These are phyloP conservation scores for Vireo altiloquus DNA, from an alignment of 2,113 vertebrate genomes.

Conservation along the genomic window DNA sequence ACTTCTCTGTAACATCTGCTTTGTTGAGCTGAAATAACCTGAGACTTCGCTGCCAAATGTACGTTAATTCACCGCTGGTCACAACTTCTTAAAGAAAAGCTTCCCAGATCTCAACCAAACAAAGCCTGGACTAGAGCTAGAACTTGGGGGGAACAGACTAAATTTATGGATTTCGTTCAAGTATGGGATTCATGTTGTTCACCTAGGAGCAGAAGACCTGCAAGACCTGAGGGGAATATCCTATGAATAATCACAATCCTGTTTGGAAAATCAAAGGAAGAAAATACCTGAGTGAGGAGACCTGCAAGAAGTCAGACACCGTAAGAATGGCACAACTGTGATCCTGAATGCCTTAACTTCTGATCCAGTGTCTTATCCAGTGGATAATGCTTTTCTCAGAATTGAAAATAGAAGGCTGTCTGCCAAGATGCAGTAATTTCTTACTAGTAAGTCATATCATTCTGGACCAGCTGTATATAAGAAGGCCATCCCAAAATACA, in stretches of 20 bases:
- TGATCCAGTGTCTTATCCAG: background rate
- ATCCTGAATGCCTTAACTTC: background rate
- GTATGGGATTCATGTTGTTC: background rate
- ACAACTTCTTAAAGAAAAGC: background rate
- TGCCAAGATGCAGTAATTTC: background rate
- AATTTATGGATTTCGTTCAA: background rate
- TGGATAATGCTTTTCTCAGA: background rate
- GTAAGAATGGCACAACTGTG: background rate
- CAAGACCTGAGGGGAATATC: background rate
- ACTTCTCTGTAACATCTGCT: background rate
- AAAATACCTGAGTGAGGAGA: background rate
- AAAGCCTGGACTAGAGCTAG: background rate
- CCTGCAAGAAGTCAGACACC: background rate
- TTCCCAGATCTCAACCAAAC: background rate
- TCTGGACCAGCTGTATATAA: background rate
- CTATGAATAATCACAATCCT: background rate
- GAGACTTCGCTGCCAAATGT: background rate
- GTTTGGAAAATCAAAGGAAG: background rate
- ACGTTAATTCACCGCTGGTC: background rate
- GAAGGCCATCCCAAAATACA: background rate
- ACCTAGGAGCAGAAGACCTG: background rate
- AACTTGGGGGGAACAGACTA: background rate
- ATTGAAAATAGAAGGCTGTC: conserved; percentile 8
- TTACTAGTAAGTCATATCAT: background rate
- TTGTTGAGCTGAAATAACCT: background rate